Base-by-base conservation (phyloP, 35 echinoderm and acorn worm genomes). In the Apostichopus parvimensis region DNA sequence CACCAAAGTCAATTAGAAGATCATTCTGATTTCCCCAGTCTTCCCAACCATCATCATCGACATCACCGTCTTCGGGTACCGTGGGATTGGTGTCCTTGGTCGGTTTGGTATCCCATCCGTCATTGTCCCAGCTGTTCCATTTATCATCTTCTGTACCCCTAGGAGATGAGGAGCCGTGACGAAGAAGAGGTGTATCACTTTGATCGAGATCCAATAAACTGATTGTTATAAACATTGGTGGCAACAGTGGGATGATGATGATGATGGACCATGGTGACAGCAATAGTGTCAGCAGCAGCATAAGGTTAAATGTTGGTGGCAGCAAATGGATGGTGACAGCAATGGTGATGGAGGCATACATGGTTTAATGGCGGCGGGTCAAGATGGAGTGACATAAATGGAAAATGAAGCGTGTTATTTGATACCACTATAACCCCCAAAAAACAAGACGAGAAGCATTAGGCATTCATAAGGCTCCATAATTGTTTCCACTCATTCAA, bases 131-230 rank as follows among this genome's bases (percentile, higher is more conserved):
- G 54, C 81, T 78, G 8, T 77, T 78, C 97, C 97, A 99, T 3
- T 91, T 89, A 17, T 92, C 94, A 10, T 95, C 85, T 22, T 91
- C 89, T 83, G 92, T 92, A 9, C 86, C 77, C 95, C 94, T 94
- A 75, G 93, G 91, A 57, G 97, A 93, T 34, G 94, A 83, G 21
- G 93, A 92, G 17, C 78, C 90, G 93, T 95, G 89, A 91, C 95
- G 92, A 57, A 99, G 93, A 61, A 99, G 92, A 92, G 97, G 97
- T 6, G 97, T 99, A 80, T 99, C 95, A 93, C 93, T 93, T 87
- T 96, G 87, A 57, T 99, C 93, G 53, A 95, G 93, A 65, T 99
- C 97, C 93, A 99, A 90, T 59, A 83, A 58, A 87, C 97, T 99
- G 58, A 23, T 76, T 10, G 28, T 56, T 64, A 78, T 59, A 12